Evolutionary conservation across 2,113 vertebrate genomes (phyloP), one percentile per base, ranked within the genome.

Genomic region (Xenopus borealis): DNA sequence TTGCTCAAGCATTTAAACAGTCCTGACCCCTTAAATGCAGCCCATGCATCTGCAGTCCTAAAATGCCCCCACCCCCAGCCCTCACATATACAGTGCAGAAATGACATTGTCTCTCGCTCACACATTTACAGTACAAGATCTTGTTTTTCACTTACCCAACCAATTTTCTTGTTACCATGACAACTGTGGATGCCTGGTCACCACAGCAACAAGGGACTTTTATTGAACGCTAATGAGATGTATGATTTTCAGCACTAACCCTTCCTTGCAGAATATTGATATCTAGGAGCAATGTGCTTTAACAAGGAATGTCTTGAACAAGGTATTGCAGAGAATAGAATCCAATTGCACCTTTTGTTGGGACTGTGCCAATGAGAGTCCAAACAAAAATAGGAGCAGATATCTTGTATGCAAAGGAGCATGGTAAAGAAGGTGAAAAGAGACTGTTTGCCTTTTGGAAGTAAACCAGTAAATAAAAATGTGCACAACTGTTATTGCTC

Each of bases 191-290:
- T 72, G 68, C 67, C 23, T 18, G 8, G 63, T 80, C 70, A 69
- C 69, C 76, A 75, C 69, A 71, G 79, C 67, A 63, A 80, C 73
- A 61, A 12, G 53, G 53, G 30, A 69, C 64, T 65, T 27, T 55
- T 30, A 72, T 62, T 44, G 47, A 72, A 65, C 62, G 44, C 63
- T 65, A 72, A 75, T 62, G 62, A 62, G 66, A 69, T 62, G 47
- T 62, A 53, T 69, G 44, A 58, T 47, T 47, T 75, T 69, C 55
- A 40, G 58, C 46, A 68, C 46, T 18, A 30, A 13, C 23, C 40
- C 45, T 46, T 44, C 47, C 19, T 30, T 58, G 57, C 53, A 46
- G 55, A 47, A 46, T 46, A 62, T 57, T 44, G 33, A 62, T 52
- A 16, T 52, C 27, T 50, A 10, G 68, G 58, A 16, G 63, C 17